Conservation (phyloP, 2,888 invertebrate genomes). For the Patella depressa region DNA sequence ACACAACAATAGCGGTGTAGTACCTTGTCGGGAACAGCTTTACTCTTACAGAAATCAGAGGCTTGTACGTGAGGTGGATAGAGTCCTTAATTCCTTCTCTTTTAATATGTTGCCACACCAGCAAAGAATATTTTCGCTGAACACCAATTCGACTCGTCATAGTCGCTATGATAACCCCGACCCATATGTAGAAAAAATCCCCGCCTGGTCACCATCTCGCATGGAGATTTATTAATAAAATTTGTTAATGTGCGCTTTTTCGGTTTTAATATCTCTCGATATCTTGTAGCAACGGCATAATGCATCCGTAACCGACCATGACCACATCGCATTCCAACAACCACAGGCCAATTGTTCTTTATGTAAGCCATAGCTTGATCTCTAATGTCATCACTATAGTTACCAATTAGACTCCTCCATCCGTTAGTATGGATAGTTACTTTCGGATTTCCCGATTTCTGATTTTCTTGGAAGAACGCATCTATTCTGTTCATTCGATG, state of each 20-base stretch:
- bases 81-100: no score
- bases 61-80: no score
- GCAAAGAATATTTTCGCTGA: conserved; percentile 28
- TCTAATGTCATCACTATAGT: conserved; percentile 16
- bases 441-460: neutral
- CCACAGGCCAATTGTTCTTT: conserved; percentile 25
- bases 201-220: conserved; percentile 13
- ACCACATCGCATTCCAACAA: conserved; percentile 24
- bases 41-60: no score
- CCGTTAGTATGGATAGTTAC: neutral
- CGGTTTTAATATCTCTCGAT: conserved; percentile 11
- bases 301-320: conserved; percentile 24
- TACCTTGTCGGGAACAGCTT: no score
- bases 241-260: conserved; percentile 19
- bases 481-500: conserved; percentile 24
- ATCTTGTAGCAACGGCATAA: conserved; percentile 32
- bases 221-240: conserved; percentile 8
- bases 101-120: conserved; percentile 21
- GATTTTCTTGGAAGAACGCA: conserved; percentile 22
- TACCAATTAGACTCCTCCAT: conserved; percentile 13
- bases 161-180: conserved; percentile 22
- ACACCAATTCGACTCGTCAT: conserved; percentile 16
- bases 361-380: conserved; percentile 19
- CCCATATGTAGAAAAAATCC: conserved; percentile 30
- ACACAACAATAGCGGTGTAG: no score